phyloP scores from a whole-genome alignment of 2,113 vertebrate species.

The Oplegnathus fasciatus region DNA sequence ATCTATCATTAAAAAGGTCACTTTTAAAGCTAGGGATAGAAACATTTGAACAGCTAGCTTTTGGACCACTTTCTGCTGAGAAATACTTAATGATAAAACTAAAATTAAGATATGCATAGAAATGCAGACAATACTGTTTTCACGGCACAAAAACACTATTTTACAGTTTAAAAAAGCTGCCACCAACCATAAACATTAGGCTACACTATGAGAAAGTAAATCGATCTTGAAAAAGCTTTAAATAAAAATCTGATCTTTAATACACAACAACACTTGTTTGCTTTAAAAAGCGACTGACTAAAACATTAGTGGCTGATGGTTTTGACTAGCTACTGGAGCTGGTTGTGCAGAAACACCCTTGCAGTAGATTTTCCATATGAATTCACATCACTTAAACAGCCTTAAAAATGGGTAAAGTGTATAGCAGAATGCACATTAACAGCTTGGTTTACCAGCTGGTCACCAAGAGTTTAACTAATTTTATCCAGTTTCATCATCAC shows the following conservation, averaged over 20 bases:
- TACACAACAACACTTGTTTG: background rate
- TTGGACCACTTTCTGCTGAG: background rate
- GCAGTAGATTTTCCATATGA: conserved; percentile 8
- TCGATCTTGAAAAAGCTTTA: background rate
- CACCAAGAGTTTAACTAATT: background rate
- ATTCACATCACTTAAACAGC: conserved; percentile 13
- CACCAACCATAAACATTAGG: too few species aligned
- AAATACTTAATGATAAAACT: background rate
- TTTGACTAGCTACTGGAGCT: background rate
- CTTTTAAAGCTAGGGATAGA: background rate
- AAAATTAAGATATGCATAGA: background rate
- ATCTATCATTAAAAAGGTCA: background rate
- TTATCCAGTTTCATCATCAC: background rate
- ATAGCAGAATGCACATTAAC: background rate
- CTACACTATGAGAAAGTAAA: background rate
- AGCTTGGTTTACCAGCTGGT: background rate
- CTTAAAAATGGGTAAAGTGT: conserved; percentile 17
- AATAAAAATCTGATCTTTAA: background rate
- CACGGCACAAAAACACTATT: background rate
- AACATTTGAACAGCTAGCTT: background rate
- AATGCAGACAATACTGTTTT: background rate
- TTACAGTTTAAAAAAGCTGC: background rate
- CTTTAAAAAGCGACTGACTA: background rate
- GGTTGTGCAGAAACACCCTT: conserved; percentile 11
- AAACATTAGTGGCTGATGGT: conserved; percentile 3